Evolutionary conservation across 2,888 invertebrate genomes (phyloP), one percentile per base, ranked within the genome.

Genomic region (Scrobipalpa costella): DNA sequence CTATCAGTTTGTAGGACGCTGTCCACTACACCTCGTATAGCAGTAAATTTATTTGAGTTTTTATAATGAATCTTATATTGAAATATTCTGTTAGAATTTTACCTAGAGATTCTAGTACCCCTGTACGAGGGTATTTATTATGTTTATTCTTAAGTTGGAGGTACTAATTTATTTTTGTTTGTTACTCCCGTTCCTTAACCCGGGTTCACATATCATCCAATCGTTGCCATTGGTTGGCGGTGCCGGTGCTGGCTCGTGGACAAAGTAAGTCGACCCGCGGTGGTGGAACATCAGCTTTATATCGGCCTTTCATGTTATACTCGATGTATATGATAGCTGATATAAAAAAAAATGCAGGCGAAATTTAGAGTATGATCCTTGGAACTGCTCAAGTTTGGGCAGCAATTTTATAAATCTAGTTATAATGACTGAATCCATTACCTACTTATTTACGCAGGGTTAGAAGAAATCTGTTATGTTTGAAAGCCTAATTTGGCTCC

Each of bases 121-220:
- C 19, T 33, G 11, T 55, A 55, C 7, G 13, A 15, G 5, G n/a
- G 6, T 27, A 33, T n/a, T n/a, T 64, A 67, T 27, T 68, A 59
- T 61, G 55, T 63, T 55, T 40, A 69, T 81, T 77, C 74, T n/a
- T n/a, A n/a, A n/a, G 76, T 82, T 81, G 81, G 80, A 83, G 84
- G 84, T 88, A 89, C 86, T 90, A 90, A 90, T 90, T 85, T 86
- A 73, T 86, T 89, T 90, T 90, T 89, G 76, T 88, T 78, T 89
- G 84, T 86, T 84, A 85, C 78, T 74, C 17, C 81, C 78, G 76
- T 78, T 81, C 85, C 81, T 81, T 88, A 86, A 88, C 83, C 83
- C 80, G 89, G 89, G 89, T 85, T 80, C 79, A 79, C 79, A 77
- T 84, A 78, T 81, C 85, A 77, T 80, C 82, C 78, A 80, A 83